phyloP scores from a whole-genome alignment of 2,888 invertebrate species.

The Rambutsinella grinnellia region DNA sequence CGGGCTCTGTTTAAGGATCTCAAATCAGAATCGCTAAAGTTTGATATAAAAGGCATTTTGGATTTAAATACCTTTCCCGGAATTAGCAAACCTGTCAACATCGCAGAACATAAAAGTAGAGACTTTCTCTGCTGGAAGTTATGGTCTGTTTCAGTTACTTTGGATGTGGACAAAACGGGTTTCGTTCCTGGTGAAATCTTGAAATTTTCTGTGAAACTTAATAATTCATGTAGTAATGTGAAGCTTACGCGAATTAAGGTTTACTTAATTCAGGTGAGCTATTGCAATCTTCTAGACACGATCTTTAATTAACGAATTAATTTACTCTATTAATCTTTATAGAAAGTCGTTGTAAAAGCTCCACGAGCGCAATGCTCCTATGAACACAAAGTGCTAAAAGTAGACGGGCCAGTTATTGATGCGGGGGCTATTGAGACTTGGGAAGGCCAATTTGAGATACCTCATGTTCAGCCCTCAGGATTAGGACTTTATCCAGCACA shows the following conservation, averaged over 20 bases:
- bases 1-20: constrained; percentile 38
- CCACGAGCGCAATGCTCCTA: constrained; percentile 12
- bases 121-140: constrained; percentile 33
- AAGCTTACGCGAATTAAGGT: constrained; percentile 22
- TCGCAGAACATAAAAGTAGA: constrained; percentile 23
- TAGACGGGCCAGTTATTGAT: constrained; percentile 23
- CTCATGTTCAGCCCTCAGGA: constrained; percentile 29
- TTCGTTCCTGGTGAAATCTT: constrained; percentile 26
- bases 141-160: constrained; percentile 32
- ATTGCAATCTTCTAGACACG: too few species aligned
- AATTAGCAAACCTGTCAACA: constrained; percentile 12
- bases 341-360: constrained; percentile 27
- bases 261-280: constrained; percentile 27
- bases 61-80: constrained; percentile 34
- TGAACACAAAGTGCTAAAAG: constrained; percentile 18
- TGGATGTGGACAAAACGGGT: constrained; percentile 24
- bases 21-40: constrained; percentile 36
- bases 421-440: constrained; percentile 25
- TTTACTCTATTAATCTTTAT: neutral
- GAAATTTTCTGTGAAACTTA: constrained; percentile 26
- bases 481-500: constrained; percentile 33
- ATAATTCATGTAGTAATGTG: constrained; percentile 33
- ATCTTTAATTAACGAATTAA: neutral
- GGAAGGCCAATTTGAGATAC: constrained; percentile 23
- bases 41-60: constrained; percentile 33